Evolutionary conservation across 2,888 invertebrate species (phyloP).

Genomic region (Caenorhabditis sp.): DNA sequence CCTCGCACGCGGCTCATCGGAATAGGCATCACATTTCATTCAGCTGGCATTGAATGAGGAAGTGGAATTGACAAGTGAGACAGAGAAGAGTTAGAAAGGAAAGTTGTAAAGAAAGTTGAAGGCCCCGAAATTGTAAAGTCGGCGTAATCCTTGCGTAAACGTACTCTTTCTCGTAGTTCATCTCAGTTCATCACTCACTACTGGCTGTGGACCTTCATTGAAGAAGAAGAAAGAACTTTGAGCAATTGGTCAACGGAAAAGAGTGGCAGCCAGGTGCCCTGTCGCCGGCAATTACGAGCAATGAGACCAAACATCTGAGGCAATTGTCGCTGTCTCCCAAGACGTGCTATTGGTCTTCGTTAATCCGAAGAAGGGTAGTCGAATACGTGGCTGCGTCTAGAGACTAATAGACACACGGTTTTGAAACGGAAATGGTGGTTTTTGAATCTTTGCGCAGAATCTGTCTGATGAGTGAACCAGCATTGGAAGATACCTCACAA

Average conservation of each 20-base stretch:
- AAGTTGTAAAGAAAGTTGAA: conserved; percentile 34
- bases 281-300: conserved; percentile 32
- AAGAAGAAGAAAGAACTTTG: conserved; percentile 32
- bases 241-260: conserved; percentile 14
- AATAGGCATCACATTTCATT: conserved; percentile 17
- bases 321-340: conserved; percentile 30
- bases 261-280: conserved; percentile 24
- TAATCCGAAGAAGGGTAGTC: conserved; percentile 26
- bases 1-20: neutral
- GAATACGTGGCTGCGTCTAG: conserved; percentile 21
- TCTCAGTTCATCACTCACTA: conserved; percentile 15
- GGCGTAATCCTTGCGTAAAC: conserved; percentile 34
- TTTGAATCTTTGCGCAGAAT: conserved; percentile 35
- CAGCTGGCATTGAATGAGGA: neutral
- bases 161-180: conserved; percentile 8
- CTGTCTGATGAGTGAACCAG: conserved; percentile 18
- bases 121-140: conserved; percentile 43
- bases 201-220: conserved; percentile 12
- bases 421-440: conserved; percentile 27
- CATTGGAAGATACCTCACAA: conserved; percentile 10
- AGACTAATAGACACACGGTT: conserved; percentile 4
- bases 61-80: conserved; percentile 3
- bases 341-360: conserved; percentile 17
- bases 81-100: neutral
- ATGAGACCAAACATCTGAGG: conserved; percentile 36